phyloP scores from a whole-genome alignment of 1,140 invertebrate genomes.

The Bombus confusus region DNA sequence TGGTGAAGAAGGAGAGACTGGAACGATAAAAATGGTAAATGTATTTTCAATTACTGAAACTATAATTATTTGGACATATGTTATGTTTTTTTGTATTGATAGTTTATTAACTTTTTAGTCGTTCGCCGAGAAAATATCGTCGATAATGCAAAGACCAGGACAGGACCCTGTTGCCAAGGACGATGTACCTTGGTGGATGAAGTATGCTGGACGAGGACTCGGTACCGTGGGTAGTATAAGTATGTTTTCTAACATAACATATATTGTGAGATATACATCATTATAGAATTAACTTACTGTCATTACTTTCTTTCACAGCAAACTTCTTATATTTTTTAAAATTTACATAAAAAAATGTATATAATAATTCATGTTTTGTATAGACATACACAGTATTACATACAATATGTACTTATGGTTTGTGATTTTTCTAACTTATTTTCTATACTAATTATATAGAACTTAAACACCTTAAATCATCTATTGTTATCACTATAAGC shows the following conservation, averaged over 20 bases:
- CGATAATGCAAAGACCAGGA: slow-evolving; percentile 89
- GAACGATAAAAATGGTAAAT: slow-evolving; percentile 62
- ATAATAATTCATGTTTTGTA: slow-evolving; percentile 1
- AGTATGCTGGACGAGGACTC: slow-evolving; percentile 91
- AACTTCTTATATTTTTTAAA: neutral
- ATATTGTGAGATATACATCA: neutral
- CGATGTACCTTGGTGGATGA: slow-evolving; percentile 94
- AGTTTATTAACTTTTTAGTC: slow-evolving; percentile 83
- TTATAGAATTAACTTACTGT: neutral
- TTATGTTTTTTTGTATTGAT: neutral
- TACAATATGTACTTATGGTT: neutral
- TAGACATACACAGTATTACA: neutral
- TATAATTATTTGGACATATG: neutral
- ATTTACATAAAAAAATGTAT: neutral
- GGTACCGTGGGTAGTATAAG: slow-evolving; percentile 92
- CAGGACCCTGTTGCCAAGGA: slow-evolving; percentile 89
- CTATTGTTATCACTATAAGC: neutral
- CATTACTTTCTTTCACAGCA: neutral
- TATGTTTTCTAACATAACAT: slow-evolving; percentile 81
- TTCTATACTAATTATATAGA: neutral
- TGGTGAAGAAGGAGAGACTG: slow-evolving; percentile 51
- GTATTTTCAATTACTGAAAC: slow-evolving; percentile 24
- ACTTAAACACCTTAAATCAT: neutral
- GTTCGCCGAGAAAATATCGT: slow-evolving; percentile 89
- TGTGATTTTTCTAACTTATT: neutral